Conservation (phyloP, 2,113 vertebrate genomes). For the Coregonus clupeaformis region DNA sequence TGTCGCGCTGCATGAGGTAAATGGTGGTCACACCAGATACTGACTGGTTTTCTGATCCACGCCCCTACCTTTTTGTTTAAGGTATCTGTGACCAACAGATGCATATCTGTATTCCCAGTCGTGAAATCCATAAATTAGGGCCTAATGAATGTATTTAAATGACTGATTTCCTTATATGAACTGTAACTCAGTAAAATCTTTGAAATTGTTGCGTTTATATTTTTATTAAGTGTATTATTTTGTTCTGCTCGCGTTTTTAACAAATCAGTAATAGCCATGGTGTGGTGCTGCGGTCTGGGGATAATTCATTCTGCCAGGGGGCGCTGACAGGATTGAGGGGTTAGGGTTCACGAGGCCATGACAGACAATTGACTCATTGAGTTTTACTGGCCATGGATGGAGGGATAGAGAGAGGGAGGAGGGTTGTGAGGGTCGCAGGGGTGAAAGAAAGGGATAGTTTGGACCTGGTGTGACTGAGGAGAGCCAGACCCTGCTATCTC, state of each 20-base stretch:
- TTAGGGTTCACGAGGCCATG: slow-evolving; percentile 62
- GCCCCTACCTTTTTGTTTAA: no score
- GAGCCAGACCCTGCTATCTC: slow-evolving; percentile 67
- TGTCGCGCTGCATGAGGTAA: no score
- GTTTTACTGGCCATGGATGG: slow-evolving; percentile 41
- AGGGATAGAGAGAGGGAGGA: slow-evolving; percentile 13
- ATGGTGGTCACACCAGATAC: no score
- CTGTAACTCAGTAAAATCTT: slow-evolving; percentile 52
- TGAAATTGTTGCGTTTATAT: slow-evolving; percentile 58
- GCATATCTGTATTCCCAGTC: no score
- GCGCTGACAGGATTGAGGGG: slow-evolving; percentile 63
- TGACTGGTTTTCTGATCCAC: no score
- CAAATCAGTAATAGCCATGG: slow-evolving; percentile 65
- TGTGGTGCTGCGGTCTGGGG: slow-evolving; percentile 38
- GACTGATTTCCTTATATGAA: no score
- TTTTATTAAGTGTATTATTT: slow-evolving; percentile 31
- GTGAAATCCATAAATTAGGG: no score
- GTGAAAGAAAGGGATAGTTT: slow-evolving; percentile 46
- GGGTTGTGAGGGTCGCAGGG: slow-evolving; percentile 52
- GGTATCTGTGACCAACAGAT: no score
- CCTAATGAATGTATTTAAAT: no score
- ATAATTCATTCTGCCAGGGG: slow-evolving; percentile 30
- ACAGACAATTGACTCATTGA: slow-evolving; percentile 47
- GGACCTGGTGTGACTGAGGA: slow-evolving; percentile 65
- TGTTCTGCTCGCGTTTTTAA: slow-evolving; percentile 58